Evolutionary conservation across 53 echinoderm and acorn worm species (phyloP).

Genomic region (Henricia sp.): DNA sequence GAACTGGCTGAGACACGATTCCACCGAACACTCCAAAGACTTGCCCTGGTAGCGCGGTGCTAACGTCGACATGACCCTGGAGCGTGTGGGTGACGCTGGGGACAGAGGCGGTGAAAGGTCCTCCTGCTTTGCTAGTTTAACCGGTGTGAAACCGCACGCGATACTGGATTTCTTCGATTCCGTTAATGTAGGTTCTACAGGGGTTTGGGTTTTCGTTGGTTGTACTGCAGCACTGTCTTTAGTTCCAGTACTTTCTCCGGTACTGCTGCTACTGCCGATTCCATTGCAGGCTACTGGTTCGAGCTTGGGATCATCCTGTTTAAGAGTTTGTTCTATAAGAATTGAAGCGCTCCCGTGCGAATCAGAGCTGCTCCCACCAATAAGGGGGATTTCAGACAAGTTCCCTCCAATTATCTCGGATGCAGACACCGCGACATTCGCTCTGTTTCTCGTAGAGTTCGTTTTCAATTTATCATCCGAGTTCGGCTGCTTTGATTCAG

Average conservation of each 20-base stretch:
- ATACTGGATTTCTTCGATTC: slow-evolving; percentile 61
- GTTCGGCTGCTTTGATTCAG: neutral
- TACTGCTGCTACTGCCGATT: slow-evolving; percentile 40
- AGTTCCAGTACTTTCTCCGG: slow-evolving; percentile 37
- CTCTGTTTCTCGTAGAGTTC: neutral
- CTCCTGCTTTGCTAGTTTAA: slow-evolving; percentile 35
- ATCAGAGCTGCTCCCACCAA: slow-evolving; percentile 17
- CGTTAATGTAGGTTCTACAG: slow-evolving; percentile 1
- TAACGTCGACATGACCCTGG: slow-evolving; percentile 77
- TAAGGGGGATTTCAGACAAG: neutral
- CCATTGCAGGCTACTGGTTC: slow-evolving; percentile 20
- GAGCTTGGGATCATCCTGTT: neutral
- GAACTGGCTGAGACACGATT: slow-evolving; percentile 97
- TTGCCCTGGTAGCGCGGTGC: slow-evolving; percentile 87
- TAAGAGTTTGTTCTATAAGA: neutral
- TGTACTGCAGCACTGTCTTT: slow-evolving; percentile 9
- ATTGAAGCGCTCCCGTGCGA: slow-evolving; percentile 2
- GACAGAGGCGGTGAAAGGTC: slow-evolving; percentile 73
- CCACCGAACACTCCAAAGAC: slow-evolving; percentile 89
- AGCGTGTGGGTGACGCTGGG: slow-evolving; percentile 74
- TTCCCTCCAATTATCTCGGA: slow-evolving; percentile 22
- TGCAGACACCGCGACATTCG: neutral
- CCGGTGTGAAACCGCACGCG: slow-evolving; percentile 58
- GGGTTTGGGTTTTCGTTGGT: slow-evolving; percentile 15
- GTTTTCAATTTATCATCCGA: no score